phyloP scores from a whole-genome alignment of 2,888 invertebrate genomes.

The Lithophane socia region DNA sequence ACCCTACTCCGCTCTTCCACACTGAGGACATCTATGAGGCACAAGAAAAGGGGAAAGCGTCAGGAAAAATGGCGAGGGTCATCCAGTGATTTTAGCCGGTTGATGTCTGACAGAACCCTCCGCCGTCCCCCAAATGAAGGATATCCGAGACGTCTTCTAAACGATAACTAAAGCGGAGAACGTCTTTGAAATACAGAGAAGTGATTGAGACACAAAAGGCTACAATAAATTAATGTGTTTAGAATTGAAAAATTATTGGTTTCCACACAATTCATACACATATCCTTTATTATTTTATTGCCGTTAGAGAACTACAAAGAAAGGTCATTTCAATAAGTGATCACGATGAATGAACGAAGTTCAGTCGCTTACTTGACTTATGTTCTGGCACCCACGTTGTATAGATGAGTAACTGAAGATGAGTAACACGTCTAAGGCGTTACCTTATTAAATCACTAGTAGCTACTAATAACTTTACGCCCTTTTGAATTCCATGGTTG shows the following conservation, averaged over 20 bases:
- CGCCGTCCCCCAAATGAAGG: not conserved
- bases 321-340: conserved; percentile 51
- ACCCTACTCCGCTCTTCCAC: not conserved
- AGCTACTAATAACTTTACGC: conserved; percentile 34
- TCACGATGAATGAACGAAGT: conserved; percentile 26
- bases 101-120: not conserved
- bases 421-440: conserved; percentile 34
- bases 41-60: not conserved
- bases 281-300: conserved; percentile 47
- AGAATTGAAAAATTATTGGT: conserved; percentile 43
- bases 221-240: conserved; percentile 34
- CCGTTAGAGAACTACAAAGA: conserved; percentile 27
- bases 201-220: conserved; percentile 30
- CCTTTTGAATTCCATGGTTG: not conserved
- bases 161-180: not conserved
- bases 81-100: not conserved
- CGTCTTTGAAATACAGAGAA: conserved; percentile 8
- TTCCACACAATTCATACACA: conserved; percentile 25
- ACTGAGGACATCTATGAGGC: not conserved
- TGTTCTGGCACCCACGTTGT: conserved; percentile 28
- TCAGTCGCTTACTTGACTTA: conserved; percentile 43
- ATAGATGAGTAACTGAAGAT: conserved; percentile 33
- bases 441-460: conserved; percentile 30
- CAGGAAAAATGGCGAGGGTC: not conserved
- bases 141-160: not conserved